Base-by-base conservation (phyloP, 2,113 vertebrate species). In the Aspidoscelis tigris region DNA sequence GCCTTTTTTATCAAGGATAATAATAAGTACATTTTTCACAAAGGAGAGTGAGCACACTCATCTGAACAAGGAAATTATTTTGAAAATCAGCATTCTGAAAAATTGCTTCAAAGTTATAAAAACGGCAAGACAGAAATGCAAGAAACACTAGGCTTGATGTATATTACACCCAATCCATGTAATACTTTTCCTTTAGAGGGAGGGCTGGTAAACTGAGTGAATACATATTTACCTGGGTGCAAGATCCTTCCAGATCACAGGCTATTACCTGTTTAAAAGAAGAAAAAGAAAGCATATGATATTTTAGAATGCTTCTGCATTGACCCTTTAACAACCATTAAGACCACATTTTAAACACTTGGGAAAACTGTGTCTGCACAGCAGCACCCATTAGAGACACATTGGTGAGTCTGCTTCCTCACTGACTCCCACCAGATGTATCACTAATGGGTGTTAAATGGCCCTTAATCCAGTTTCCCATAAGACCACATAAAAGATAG, bases 1-100 rank as follows among this genome's bases (percentile, higher is more conserved):
- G 94, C 86, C 71, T 22, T 78, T 76, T 88, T 86, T 94, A 84
- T 89, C 93, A 90, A 90, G 87, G 68, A 66, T 85, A 84, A 87
- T 84, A 58, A 39, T 72, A 87, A 3, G 75, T 12, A 18, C n/a
- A 50, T n/a, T 18, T 82, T 55, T 41, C 1, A 16, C 18, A 85
- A 84, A 75, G 20, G 41, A 85, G 84, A 89, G 84, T 87, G 90
- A 83, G 74, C 66, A 58, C 55, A 33, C 18, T 88, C 74, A 12
- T 81, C 66, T 70, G 69, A 84, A 84, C 3, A 44, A 0, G 41
- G 41, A n/a, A 9, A 55, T 55, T 33, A 33, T 33, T 33, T 33
- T 33, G 61, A 88, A 58, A 47, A 74, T 9, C 73, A 65, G 26
- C 55, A 75, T 72, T 61, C 0, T 20, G 14, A 43, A 69, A 86